Base-by-base conservation (phyloP, 2,113 vertebrate genomes). In the Xiphophorus maculatus region DNA sequence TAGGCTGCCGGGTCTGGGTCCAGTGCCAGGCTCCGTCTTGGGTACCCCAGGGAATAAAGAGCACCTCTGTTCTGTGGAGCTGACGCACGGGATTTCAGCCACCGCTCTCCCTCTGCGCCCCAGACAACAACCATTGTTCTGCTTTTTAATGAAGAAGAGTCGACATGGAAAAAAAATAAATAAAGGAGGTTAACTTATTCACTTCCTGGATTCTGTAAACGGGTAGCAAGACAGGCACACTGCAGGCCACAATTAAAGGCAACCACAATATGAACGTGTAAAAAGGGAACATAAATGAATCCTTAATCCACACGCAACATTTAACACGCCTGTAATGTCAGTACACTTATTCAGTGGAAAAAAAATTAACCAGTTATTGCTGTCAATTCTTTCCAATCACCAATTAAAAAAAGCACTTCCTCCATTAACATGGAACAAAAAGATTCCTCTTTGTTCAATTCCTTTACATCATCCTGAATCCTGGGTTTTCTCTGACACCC, bases 21-120 rank as follows among this genome's bases (percentile, higher is more conserved):
- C 87, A 80, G 94, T 96, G 94, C 95, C 96, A 96, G 94, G 94
- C 93, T 95, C 95, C 91, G 89, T 89, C 85, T 85, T 91, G 86
- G 82, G 72, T 83, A 82, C 87, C 86, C 79, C 63, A 73, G 87
- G 84, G 91, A 93, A 94, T 92, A 95, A 94, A 93, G 91, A 91
- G 76, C 48, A 63, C 68, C 86, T 92, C 91, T 95, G 95, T 96
- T 94, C 85, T 40, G 48, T 9, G 5, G 76, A 86, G 76, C 92
- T 88, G 92, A 88, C 82, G 83, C 91, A 92, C 77, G 32, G 71
- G 83, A 89, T 91, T 37, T 88, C 83, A 62, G 86, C 79, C 85
- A 87, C 79, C 79, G 94, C 87, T 93, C 91, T 89, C 86, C 82
- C 92, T 88, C 88, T 79, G 66, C 90, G 92, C 88, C 93, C 90